Evolutionary conservation across 1,140 invertebrate species (phyloP), one percentile per base, ranked within the genome.

Genomic region (Heliothis virescens): DNA sequence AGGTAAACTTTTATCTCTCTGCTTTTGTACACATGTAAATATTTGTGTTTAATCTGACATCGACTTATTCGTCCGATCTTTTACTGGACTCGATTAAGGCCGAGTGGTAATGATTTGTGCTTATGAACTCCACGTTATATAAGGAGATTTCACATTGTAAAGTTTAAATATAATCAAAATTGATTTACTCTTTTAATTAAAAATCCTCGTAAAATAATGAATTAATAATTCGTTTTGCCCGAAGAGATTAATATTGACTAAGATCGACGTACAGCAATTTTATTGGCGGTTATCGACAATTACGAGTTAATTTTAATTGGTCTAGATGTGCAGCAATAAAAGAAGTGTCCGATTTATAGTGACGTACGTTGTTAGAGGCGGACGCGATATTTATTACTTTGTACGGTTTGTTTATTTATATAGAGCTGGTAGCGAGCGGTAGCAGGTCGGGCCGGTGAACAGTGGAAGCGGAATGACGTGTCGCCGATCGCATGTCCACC

Each of bases 31-130:
- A 88, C 85, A 89, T 91, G 91, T 93, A 92, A 92, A 93, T 92
- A 92, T 92, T 92, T 90, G 90, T 89, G 86, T 90, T 90, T 91
- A 92, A 92, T 92, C 90, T 87, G 90, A 91, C 90, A 57, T 87
- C 82, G 83, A 89, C 80, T 91, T 91, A 88, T 89, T 83, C 83
- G 80, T 72, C 83, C 72, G 82, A 82, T 75, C 69, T 79, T 86
- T 90, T 80, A 85, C 60, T 74, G 52, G 77, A 76, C 82, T 83
- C 69, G 79, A 81, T 83, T 34, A 16, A 76, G 50, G 55, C 60
- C 60, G 48, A 52, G 11, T 41, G 15, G 47, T 41, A 65, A 76
- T 75, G 73, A 75, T 76, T 76, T 65, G 73, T 63, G 59, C 16
- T 76, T 5, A 63, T 53, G 48, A 76, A 63, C 60, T 76, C 13